Conservation (phyloP, 2,113 vertebrate genomes). For the Ascaphus truei region DNA sequence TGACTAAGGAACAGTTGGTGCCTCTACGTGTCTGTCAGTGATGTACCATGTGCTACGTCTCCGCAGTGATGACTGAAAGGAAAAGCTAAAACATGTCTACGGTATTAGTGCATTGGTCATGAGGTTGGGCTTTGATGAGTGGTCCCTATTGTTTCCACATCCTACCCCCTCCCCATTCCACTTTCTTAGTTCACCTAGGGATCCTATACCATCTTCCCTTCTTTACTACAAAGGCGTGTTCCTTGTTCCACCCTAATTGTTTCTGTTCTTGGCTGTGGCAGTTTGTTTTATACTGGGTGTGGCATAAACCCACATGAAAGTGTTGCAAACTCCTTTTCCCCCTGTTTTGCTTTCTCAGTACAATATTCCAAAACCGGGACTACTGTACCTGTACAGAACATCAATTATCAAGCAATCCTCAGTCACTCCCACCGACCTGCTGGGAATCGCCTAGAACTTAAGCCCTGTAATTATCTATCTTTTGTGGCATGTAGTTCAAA, state of each 20-base stretch:
- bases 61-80: background rate
- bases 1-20: no score
- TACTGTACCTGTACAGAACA: constrained; percentile 21
- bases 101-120: background rate
- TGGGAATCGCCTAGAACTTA: constrained; percentile 66
- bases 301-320: constrained; percentile 46
- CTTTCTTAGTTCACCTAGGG: constrained; percentile 54
- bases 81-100: background rate
- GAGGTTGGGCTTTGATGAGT: background rate
- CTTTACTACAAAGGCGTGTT: constrained; percentile 68
- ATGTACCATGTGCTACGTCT: no score
- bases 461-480: constrained; percentile 64
- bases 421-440: constrained; percentile 63
- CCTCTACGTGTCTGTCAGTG: no score
- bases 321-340: constrained; percentile 51
- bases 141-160: constrained; percentile 39
- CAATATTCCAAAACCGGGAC: constrained; percentile 25
- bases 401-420: constrained; percentile 55
- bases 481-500: constrained; percentile 56
- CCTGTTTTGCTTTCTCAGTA: constrained; percentile 52
- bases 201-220: constrained; percentile 48
- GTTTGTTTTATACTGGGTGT: constrained; percentile 73
- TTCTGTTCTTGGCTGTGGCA: constrained; percentile 72
- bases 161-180: constrained; percentile 35
- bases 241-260: constrained; percentile 70